These are phyloP conservation scores for Thryonomys swinderianus DNA, from an alignment of 2,113 vertebrate genomes.

Conservation along the genomic window DNA sequence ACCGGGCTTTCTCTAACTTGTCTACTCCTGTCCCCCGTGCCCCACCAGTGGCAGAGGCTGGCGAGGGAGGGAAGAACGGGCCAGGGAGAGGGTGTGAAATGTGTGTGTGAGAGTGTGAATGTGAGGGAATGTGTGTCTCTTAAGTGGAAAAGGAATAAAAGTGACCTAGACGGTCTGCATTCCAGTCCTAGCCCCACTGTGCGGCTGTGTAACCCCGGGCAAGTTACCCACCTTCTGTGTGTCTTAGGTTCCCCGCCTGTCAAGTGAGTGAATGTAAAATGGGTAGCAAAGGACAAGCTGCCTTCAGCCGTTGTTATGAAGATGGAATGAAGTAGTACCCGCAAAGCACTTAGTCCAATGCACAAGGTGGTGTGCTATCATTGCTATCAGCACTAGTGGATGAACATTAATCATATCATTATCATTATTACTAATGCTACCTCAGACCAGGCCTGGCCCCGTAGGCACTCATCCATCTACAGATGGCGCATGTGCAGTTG, in stretches of 20 bases:
- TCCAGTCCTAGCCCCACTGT: neutral
- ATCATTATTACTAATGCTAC: neutral
- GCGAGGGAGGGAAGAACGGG: rapidly evolving
- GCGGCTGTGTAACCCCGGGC: neutral
- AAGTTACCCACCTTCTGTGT: neutral
- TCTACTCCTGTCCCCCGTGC: neutral
- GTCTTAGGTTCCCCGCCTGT: neutral
- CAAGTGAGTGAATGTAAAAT: neutral
- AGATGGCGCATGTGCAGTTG: neutral
- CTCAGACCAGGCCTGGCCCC: neutral
- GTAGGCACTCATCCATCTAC: neutral
- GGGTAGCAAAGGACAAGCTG: neutral
- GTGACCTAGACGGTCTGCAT: neutral
- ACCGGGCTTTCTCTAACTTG: neutral
- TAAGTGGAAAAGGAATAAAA: neutral
- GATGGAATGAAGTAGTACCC: neutral
- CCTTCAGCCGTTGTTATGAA: neutral
- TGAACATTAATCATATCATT: neutral
- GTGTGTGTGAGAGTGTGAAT: neutral
- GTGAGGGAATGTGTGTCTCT: constrained; percentile 45
- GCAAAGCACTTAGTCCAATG: neutral
- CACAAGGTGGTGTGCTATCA: neutral
- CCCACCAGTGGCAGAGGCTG: neutral
- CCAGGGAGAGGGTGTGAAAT: neutral
- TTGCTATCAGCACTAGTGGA: neutral